Conservation (phyloP, 2,797 vertebrate species). For the Octomys mimax region DNA sequence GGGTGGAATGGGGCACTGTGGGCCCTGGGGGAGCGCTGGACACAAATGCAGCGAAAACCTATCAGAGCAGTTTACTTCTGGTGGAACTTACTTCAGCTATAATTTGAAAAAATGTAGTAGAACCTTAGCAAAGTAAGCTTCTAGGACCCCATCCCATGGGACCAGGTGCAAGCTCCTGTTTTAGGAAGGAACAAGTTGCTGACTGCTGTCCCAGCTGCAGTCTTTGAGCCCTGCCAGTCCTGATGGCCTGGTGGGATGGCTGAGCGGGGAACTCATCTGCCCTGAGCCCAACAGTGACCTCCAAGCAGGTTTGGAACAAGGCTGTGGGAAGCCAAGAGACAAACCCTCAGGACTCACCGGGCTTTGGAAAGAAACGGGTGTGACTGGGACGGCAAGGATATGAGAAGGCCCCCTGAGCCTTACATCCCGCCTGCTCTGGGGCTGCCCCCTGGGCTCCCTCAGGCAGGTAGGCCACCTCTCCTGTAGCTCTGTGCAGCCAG, state of each 20-base stretch:
- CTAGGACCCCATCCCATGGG: background rate
- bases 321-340: background rate
- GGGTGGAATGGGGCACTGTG: rapidly evolving
- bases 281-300: background rate
- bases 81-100: background rate
- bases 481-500: background rate
- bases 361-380: background rate
- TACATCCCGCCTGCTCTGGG: background rate
- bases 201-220: background rate
- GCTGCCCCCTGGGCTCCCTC: background rate
- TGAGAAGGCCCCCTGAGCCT: background rate
- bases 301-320: background rate
- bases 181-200: background rate
- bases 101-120: background rate
- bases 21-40: background rate
- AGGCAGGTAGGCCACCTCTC: background rate
- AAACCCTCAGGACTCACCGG: background rate
- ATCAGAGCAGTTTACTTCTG: background rate
- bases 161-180: background rate
- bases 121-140: background rate
- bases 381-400: background rate
- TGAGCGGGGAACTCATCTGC: background rate
- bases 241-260: background rate
- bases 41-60: background rate
- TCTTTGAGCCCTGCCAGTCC: background rate